A percentile compares a stretch with the other conserved stretches of the same genome.
Conservation (phyloP, 2,113 vertebrate species). For the Mandrillus leucophaeus region DNA sequence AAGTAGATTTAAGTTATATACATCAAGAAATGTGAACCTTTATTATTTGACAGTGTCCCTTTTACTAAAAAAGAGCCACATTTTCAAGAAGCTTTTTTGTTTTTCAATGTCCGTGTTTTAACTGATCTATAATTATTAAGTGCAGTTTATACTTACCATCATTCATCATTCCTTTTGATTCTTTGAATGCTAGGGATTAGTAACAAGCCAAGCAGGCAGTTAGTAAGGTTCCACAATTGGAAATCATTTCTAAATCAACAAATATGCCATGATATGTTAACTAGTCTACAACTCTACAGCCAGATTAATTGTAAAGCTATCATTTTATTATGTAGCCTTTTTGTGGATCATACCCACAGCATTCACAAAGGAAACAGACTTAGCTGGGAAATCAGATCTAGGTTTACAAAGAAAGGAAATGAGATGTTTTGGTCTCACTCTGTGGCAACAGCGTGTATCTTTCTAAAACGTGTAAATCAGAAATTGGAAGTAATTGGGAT, state of each 20-base stretch:
- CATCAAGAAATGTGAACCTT: constrained; percentile 14
- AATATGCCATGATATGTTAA: constrained; percentile 53
- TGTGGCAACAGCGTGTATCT: background rate
- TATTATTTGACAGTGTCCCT: constrained; percentile 60
- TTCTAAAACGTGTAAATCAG: constrained; percentile 42
- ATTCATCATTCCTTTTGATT: constrained; percentile 90
- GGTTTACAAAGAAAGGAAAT: background rate
- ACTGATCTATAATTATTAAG: background rate
- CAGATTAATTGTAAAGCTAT: background rate
- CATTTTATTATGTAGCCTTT: background rate
- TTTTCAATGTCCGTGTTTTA: constrained; percentile 36
- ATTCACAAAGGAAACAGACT: constrained; percentile 33
- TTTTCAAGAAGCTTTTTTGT: constrained; percentile 34
- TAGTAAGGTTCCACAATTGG: constrained; percentile 74
- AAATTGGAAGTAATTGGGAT: background rate
- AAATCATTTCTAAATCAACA: constrained; percentile 65
- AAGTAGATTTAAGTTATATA: background rate
- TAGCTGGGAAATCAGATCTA: background rate
- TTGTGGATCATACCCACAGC: background rate
- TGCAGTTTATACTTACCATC: constrained; percentile 83
- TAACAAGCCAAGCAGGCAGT: constrained; percentile 76
- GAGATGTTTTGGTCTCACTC: background rate
- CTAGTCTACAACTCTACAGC: background rate
- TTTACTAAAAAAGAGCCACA: background rate
- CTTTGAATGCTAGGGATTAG: constrained; percentile 87